phyloP scores from a whole-genome alignment of 2,113 vertebrate genomes.

The Callaeas wilsoni region DNA sequence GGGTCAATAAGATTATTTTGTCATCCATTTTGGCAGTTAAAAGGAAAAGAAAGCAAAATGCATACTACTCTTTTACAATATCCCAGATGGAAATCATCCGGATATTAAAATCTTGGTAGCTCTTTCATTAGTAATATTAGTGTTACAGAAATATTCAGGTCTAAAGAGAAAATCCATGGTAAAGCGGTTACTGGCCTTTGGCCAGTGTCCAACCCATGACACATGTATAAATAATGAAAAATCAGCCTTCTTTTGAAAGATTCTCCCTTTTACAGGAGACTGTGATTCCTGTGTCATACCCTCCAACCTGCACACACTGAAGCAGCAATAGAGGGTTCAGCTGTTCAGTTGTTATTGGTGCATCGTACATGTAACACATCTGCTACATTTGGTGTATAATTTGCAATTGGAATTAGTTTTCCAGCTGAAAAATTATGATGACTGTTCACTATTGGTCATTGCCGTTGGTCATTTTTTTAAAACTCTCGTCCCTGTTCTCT shows the following conservation, averaged over 20 bases:
- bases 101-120: background rate
- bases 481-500: rapidly evolving
- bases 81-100: background rate
- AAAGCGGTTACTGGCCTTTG: background rate
- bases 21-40: background rate
- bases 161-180: background rate
- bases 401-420: background rate
- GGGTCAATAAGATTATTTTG: background rate
- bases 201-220: too few relatives aligned
- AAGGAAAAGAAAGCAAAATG: background rate
- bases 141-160: background rate
- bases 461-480: background rate
- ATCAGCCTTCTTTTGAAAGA: background rate
- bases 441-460: background rate
- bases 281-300: background rate
- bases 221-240: background rate
- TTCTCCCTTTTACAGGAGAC: background rate
- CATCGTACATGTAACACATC: background rate
- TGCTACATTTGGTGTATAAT: background rate
- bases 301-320: background rate
- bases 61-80: background rate
- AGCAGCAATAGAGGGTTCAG: background rate
- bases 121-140: background rate
- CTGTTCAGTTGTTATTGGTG: background rate
- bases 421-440: background rate